Conservation (phyloP, 2,113 vertebrate species). For the Rhipidura dahli region DNA sequence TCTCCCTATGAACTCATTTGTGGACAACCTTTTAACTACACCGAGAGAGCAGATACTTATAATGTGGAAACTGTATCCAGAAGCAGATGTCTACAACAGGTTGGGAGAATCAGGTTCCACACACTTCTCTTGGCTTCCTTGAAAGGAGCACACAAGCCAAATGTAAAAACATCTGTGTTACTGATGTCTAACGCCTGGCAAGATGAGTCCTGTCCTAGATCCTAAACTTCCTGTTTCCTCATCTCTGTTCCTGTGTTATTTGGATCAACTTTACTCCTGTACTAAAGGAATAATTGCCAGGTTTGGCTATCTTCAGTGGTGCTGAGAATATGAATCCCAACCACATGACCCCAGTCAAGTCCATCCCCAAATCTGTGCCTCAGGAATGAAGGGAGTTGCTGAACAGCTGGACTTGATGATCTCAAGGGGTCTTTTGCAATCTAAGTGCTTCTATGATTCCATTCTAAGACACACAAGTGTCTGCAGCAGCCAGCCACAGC, state of each 20-base stretch:
- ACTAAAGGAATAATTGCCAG: background rate
- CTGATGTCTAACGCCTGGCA: background rate
- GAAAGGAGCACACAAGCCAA: background rate
- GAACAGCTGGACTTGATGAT: background rate
- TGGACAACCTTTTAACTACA: background rate
- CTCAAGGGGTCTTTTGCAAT: background rate
- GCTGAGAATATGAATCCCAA: background rate
- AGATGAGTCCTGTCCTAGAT: background rate
- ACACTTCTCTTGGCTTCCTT: background rate
- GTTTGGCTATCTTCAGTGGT: background rate
- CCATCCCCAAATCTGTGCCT: background rate
- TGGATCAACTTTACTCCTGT: background rate
- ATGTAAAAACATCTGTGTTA: background rate
- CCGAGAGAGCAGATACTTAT: background rate
- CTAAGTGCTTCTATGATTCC: background rate
- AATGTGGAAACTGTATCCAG: background rate
- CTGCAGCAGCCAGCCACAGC: background rate
- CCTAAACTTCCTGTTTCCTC: background rate
- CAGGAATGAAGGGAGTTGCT: background rate
- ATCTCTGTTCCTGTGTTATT: background rate
- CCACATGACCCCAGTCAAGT: background rate
- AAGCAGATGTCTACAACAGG: background rate
- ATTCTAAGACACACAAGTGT: fast-evolving
- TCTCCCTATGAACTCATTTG: background rate
- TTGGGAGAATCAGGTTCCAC: background rate